These are phyloP conservation scores for Eupelmus urozonus DNA, from an alignment of 2,888 invertebrate genomes.

Conservation along the genomic window DNA sequence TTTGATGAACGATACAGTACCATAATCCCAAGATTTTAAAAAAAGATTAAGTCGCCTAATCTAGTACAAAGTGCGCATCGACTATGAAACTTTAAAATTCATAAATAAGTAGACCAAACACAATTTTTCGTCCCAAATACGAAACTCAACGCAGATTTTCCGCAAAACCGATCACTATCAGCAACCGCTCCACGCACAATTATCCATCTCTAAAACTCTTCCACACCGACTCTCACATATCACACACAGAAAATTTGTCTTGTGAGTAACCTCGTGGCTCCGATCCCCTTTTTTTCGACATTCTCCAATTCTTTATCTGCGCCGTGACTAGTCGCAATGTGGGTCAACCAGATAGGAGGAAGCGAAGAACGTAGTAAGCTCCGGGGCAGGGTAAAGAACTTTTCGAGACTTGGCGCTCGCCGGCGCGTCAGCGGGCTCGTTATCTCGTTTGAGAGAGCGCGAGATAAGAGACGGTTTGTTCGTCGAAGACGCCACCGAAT, in stretches of 20 bases:
- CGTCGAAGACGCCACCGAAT: conserved; percentile 4
- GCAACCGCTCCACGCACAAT: no score
- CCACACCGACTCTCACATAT: background rate
- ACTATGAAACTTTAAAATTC: no score
- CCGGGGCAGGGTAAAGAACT: conserved; percentile 43
- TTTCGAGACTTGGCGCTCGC: conserved; percentile 13
- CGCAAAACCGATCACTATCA: no score
- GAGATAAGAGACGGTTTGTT: conserved; percentile 6
- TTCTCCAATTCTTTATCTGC: conserved; percentile 45
- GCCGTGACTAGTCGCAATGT: conserved; percentile 32
- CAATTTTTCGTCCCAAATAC: no score
- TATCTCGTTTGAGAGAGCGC: background rate
- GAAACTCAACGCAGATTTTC: no score
- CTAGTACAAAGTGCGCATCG: no score
- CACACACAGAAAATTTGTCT: conserved; percentile 4
- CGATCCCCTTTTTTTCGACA: conserved; percentile 22
- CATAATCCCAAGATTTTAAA: no score
- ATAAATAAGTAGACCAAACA: no score
- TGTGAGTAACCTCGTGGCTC: conserved; percentile 32
- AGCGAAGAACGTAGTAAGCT: conserved; percentile 30
- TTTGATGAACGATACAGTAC: no score
- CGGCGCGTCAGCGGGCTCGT: background rate
- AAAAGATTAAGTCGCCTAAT: no score
- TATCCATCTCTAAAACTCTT: no score
- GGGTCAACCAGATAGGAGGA: conserved; percentile 45